Percentiles rank a stretch among this genome's conserved stretches.
These are phyloP conservation scores for Chaitophorus viminalis DNA, from an alignment of 2,888 invertebrate genomes.

Conservation along the genomic window DNA sequence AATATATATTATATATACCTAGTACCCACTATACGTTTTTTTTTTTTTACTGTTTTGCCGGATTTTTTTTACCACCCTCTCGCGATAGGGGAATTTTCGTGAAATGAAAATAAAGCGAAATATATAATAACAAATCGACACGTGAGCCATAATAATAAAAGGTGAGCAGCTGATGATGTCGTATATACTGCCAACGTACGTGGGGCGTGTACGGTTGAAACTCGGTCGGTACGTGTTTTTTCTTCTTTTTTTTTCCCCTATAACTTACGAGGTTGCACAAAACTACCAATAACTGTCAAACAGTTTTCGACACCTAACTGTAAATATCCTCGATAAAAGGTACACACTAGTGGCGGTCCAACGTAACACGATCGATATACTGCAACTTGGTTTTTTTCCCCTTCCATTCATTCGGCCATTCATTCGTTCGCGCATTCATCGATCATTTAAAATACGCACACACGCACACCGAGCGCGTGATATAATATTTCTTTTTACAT, in stretches of 20 bases:
- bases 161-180: background rate
- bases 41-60: background rate
- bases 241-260: background rate
- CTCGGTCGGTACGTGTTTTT: conserved; percentile 1
- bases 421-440: conserved; percentile 13
- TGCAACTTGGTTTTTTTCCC: background rate
- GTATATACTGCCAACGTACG: background rate
- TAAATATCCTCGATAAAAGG: background rate
- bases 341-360: background rate
- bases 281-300: conserved; percentile 46
- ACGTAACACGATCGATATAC: conserved; percentile 20
- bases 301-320: conserved; percentile 36
- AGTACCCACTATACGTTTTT: too few species aligned
- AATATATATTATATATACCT: too few species aligned
- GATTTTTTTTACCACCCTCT: background rate
- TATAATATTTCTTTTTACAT: conserved; percentile 5
- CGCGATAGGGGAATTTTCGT: background rate
- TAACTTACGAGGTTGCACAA: background rate
- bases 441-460: conserved; percentile 28
- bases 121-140: conserved; percentile 18
- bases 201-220: background rate
- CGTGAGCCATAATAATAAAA: conserved; percentile 17
- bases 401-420: background rate
- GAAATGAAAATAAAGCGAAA: background rate
- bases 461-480: background rate